Percentiles rank a stretch among this genome's conserved stretches.
Evolutionary conservation across 2,797 vertebrate species (phyloP).

Genomic region (Tokudaia muenninki): DNA sequence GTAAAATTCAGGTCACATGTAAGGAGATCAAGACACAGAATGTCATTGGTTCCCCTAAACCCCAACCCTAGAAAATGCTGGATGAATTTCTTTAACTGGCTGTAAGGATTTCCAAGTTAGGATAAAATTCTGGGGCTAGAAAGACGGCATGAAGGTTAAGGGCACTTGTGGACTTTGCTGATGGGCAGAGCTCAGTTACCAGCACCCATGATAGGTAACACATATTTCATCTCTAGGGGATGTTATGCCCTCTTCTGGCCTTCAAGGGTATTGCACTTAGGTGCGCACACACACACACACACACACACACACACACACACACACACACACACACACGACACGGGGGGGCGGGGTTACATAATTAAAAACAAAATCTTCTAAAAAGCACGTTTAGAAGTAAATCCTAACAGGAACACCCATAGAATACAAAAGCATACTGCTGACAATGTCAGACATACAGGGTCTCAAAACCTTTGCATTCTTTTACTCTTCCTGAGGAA

Average conservation of each 20-base stretch:
- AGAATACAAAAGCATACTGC: neutral
- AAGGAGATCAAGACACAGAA: neutral
- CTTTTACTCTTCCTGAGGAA: neutral
- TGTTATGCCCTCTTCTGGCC: neutral
- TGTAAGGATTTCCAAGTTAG: neutral
- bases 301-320: neutral
- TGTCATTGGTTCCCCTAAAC: neutral
- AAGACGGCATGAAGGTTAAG: neutral
- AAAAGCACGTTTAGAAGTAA: neutral
- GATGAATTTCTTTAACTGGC: neutral
- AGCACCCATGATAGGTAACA: neutral
- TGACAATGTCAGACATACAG: neutral
- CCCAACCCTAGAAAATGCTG: neutral
- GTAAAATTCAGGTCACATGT: neutral
- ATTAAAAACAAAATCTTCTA: neutral
- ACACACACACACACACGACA: neutral
- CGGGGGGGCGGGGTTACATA: neutral
- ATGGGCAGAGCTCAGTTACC: neutral
- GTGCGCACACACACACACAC: neutral
- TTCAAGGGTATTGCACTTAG: neutral
- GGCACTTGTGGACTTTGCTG: neutral
- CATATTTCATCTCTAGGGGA: neutral
- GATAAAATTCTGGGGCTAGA: neutral
- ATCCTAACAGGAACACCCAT: neutral
- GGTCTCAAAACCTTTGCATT: neutral